Base-by-base conservation (phyloP, 2,113 vertebrate genomes). In the Tragulus kanchil region DNA sequence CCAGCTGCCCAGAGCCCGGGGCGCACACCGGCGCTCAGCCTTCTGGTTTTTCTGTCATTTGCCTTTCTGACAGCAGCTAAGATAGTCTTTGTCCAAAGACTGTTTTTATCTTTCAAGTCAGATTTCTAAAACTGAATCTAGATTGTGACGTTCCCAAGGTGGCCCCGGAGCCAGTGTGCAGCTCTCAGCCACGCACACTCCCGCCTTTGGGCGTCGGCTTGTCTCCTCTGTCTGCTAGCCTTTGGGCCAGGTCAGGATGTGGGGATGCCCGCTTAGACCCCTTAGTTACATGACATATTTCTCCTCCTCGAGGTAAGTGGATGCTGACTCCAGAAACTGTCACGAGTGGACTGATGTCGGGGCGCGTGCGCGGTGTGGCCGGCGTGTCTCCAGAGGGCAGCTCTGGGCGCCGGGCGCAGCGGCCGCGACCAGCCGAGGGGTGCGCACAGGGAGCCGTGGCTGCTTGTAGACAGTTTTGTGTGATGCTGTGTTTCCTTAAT, bases 401-500 rank as follows among this genome's bases (percentile, higher is more conserved):
- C 45, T 36, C 14, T 45, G 5, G 62, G 7, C 61, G 12, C 87
- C n/a, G 94, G 42, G 67, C 21, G 12, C 31, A 15, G 79, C 64
- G 26, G 0, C 23, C 36, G 1, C n/a, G 0, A 54, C 26, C 82
- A 8, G 92, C 45, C 9, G 7, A 90, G 95, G 85, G 88, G 48
- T 6, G 31, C 12, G 21, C 90, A 73, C 54, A n/a, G 93, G 50
- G 65, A 0, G 64, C 7, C 52, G 77, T 17, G 52, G 31, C 92
- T 97, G 98, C 90, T 31, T 92, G 90, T 94, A 96, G 98, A 92
- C 92, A 93, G 97, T 85, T 81, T 21, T 97, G 98, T 96, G 98
- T 97, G 98, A 97, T 98, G 98, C 93, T 98, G 98, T 98, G 98
- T 98, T 97, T 98, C 98, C 98, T 91, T 97, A 64, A 97, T 3